Evolutionary conservation across 1,140 invertebrate genomes (phyloP), one percentile per base, ranked within the genome.

Genomic region (Acromyrmex charruanus): DNA sequence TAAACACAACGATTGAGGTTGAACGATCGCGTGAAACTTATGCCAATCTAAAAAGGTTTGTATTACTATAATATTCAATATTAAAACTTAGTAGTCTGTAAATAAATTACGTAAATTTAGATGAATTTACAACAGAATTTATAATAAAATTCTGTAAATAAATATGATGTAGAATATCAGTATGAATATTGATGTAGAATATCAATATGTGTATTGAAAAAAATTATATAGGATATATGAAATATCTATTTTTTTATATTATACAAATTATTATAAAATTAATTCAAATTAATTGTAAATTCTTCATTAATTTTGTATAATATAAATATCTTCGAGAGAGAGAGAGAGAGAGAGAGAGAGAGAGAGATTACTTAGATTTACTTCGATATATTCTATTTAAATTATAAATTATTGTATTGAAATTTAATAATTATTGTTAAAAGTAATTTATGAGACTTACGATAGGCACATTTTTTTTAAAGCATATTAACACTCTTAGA

Each of bases 401-500:
- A 39, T 66, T 35, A 35, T 7, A 65, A 63, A 65, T 65, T 65
- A 35, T 65, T 65, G 10, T 66, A 39, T 18, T 66, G 7, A 66
- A 35, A 35, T 31, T 63, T 63, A 28, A 63, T 39, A n/a, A n/a
- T n/a, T 65, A 65, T 16, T 63, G 28, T n/a, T 39, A 39, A 9
- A 66, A n/a, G 3, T 66, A 4, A 66, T n/a, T 39, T n/a, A 3
- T 4, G 0, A 39, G 7, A 35, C 14, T 69, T 49, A 69, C 3
- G 12, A n/a, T 55, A 55, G 5, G 1, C 7, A 10, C 31, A 31
- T 51, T 72, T 72, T 31, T 72, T n/a, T 72, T 72, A 0, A 72
- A 72, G 49, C 18, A 72, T 72, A 55, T 72, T 55, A 3, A 71
- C 5, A 53, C 14, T 71, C 16, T 16, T 72, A 72, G 51, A 72